These are phyloP conservation scores for Mythimna loreyi DNA, from an alignment of 2,888 invertebrate species.

Conservation along the genomic window DNA sequence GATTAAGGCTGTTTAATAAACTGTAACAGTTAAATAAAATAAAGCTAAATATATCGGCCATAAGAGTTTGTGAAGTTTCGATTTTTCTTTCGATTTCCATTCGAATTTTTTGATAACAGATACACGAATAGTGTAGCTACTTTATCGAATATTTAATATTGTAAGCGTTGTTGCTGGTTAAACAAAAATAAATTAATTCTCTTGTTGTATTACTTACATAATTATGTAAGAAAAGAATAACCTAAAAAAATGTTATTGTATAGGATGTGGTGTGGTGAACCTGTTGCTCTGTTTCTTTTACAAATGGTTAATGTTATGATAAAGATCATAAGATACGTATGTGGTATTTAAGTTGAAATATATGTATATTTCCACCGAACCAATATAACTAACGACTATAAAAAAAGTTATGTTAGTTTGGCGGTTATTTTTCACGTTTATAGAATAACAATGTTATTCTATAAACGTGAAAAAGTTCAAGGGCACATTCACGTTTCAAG, in stretches of 20 bases:
- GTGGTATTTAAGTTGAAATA: background rate
- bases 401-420: background rate
- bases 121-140: slow-evolving; percentile 21
- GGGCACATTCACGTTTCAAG: slow-evolving; percentile 16
- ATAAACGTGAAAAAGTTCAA: no score
- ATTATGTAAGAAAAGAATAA: slow-evolving; percentile 29
- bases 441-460: slow-evolving; percentile 3
- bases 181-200: slow-evolving; percentile 14
- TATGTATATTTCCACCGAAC: background rate
- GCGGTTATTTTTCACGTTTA: background rate
- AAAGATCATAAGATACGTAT: background rate
- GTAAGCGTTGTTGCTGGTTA: slow-evolving; percentile 19
- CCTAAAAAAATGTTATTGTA: background rate
- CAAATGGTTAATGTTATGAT: background rate
- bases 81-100: no score
- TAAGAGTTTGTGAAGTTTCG: slow-evolving; percentile 25
- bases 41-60: background rate
- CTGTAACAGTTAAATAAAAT: no score
- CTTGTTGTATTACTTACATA: slow-evolving; percentile 18
- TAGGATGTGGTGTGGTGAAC: background rate
- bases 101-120: slow-evolving; percentile 2
- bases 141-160: slow-evolving; percentile 6
- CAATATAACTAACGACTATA: background rate
- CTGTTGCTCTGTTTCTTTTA: background rate
- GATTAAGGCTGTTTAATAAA: no score